Conservation (phyloP, 2,113 vertebrate genomes). For the Xiphias gladius region DNA sequence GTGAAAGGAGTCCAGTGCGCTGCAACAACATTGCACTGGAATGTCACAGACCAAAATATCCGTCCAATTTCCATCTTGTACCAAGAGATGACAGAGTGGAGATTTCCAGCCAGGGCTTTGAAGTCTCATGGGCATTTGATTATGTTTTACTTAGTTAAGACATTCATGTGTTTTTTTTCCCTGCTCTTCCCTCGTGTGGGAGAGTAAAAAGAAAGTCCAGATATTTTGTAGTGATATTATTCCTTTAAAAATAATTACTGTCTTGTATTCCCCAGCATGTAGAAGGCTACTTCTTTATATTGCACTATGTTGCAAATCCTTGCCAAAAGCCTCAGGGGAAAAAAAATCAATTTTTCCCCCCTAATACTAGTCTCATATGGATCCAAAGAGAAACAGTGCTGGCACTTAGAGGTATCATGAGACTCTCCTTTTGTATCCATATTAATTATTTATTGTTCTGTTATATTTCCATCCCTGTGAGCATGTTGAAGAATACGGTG, state of each 20-base stretch:
- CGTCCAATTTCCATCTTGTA: conserved; percentile 36
- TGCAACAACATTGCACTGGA: conserved; percentile 43
- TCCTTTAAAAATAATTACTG: conserved; percentile 15
- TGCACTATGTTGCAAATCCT: conserved; percentile 58
- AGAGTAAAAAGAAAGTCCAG: not conserved
- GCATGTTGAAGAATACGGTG: conserved; percentile 26
- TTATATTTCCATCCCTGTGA: conserved; percentile 46
- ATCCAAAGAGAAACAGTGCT: conserved; percentile 39
- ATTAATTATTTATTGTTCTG: conserved; percentile 57
- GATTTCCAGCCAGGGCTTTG: conserved; percentile 52
- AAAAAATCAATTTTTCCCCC: conserved; percentile 9
- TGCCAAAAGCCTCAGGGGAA: conserved; percentile 55
- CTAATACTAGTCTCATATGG: conserved; percentile 50
- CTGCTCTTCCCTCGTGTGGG: not conserved
- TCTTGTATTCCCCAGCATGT: conserved; percentile 12
- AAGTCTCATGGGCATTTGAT: conserved; percentile 47
- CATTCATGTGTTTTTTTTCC: not conserved
- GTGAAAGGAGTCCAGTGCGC: conserved; percentile 30
- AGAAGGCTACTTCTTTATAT: conserved; percentile 23
- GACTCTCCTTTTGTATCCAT: conserved; percentile 32
- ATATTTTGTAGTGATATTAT: conserved; percentile 21
- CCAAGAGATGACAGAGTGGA: conserved; percentile 33
- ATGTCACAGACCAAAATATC: conserved; percentile 24
- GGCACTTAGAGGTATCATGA: conserved; percentile 39
- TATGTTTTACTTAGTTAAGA: conserved; percentile 9